A percentile compares a stretch with the other conserved stretches of the same genome.
Conservation (phyloP, 2,113 vertebrate genomes). For the Mirounga angustirostris region DNA sequence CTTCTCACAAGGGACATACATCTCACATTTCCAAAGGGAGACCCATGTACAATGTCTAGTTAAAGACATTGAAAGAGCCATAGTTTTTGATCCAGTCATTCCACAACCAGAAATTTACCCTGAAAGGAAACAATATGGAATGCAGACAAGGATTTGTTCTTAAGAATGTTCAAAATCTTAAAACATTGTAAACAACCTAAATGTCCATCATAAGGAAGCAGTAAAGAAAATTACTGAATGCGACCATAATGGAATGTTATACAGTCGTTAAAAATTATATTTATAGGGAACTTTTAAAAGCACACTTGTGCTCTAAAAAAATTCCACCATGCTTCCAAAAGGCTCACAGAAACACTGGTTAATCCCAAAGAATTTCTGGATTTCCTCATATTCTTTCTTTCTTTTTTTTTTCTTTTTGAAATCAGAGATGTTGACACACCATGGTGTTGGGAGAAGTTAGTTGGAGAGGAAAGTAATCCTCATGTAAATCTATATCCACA, state of each 20-base stretch:
- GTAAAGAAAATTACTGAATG: background rate
- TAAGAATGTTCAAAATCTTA: background rate
- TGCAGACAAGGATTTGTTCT: background rate
- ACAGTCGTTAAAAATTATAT: background rate
- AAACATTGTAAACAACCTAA: background rate
- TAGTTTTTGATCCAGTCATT: background rate
- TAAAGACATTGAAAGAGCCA: background rate
- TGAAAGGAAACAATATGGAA: slow-evolving; percentile 22
- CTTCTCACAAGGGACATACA: background rate
- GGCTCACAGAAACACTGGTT: background rate
- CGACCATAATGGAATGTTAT: background rate
- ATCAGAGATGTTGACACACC: background rate
- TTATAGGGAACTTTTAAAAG: background rate
- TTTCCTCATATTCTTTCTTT: background rate
- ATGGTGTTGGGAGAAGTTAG: background rate
- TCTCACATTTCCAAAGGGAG: slow-evolving; percentile 45
- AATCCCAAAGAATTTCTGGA: slow-evolving; percentile 37
- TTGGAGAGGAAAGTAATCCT: background rate
- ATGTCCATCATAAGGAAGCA: background rate
- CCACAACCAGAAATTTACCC: background rate
- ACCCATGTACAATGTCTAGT: background rate
- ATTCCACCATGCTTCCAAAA: background rate
- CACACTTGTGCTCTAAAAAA: background rate
- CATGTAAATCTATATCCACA: background rate
- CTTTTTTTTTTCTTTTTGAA: background rate